Conservation (phyloP, 92 coral and sea anemone species). For the Blastomussa wellsi region DNA sequence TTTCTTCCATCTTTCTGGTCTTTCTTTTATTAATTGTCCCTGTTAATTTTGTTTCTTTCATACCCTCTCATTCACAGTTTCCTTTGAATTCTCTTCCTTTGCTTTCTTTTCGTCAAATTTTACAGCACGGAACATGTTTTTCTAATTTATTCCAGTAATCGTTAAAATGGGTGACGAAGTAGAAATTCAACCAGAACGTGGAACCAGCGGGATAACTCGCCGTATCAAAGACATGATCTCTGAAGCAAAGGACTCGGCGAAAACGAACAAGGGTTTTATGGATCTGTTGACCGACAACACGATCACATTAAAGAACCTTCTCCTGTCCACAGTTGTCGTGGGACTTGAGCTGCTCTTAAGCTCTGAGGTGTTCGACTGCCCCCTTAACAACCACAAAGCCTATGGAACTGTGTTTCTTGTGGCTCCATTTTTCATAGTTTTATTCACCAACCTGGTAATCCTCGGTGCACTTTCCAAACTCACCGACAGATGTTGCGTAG, state of each 20-base stretch:
- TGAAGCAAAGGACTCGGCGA: not conserved
- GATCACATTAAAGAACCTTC: conserved; percentile 43
- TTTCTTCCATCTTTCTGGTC: no score
- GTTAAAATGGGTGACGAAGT: not conserved
- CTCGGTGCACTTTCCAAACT: conserved; percentile 27
- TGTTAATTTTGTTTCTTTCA: no score
- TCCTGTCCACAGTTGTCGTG: conserved; percentile 14
- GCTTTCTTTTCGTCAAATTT: no score
- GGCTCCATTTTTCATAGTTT: conserved; percentile 29
- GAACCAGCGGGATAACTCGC: not conserved
- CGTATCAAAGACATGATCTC: not conserved
- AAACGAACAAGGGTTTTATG: not conserved
- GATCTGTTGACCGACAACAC: conserved; percentile 40
- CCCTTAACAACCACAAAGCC: conserved; percentile 16
- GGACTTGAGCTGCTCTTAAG: conserved; percentile 40
- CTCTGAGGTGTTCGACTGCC: conserved; percentile 32
- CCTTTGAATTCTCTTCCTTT: no score
- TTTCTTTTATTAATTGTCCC: no score
- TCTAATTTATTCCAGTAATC: not conserved
- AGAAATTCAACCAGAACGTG: not conserved
- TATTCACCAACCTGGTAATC: conserved; percentile 32
- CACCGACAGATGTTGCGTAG: conserved; percentile 20
- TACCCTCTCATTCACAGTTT: no score
- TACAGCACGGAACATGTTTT: no score
- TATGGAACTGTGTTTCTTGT: conserved; percentile 39